phyloP scores from a whole-genome alignment of 1,140 invertebrate genomes.

The Lamellibrachia luymesi region DNA sequence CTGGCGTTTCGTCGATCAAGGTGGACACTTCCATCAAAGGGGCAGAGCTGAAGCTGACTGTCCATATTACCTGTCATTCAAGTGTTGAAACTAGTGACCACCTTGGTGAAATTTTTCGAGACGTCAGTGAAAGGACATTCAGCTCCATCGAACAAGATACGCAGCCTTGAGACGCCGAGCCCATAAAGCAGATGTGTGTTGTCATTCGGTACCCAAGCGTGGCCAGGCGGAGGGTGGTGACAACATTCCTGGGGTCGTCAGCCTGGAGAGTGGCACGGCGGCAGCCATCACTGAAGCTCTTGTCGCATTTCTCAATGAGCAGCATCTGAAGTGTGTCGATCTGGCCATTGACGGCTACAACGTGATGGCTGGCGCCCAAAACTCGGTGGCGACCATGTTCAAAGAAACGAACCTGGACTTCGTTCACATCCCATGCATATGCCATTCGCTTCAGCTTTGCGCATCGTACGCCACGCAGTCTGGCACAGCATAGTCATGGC shows the following conservation, averaged over 20 bases:
- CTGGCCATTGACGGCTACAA: background rate
- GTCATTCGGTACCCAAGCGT: background rate
- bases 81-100: background rate
- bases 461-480: background rate
- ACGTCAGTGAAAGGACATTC: background rate
- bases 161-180: background rate
- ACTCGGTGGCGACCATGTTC: background rate
- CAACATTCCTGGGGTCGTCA: background rate
- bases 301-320: background rate
- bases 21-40: constrained; percentile 9
- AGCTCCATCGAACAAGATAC: background rate
- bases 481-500: too few species aligned
- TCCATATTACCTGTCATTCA: background rate
- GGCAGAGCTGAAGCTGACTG: background rate
- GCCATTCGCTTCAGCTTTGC: background rate
- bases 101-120: too few species aligned
- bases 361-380: background rate
- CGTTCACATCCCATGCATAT: background rate
- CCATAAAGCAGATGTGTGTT: background rate
- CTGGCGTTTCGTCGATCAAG: background rate
- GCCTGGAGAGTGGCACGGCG: too few species aligned
- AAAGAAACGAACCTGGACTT: background rate
- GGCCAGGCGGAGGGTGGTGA: background rate
- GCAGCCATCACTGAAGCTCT: background rate
- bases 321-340: background rate